Base-by-base conservation (phyloP, 2,888 invertebrate genomes). In the Eledona agricola region DNA sequence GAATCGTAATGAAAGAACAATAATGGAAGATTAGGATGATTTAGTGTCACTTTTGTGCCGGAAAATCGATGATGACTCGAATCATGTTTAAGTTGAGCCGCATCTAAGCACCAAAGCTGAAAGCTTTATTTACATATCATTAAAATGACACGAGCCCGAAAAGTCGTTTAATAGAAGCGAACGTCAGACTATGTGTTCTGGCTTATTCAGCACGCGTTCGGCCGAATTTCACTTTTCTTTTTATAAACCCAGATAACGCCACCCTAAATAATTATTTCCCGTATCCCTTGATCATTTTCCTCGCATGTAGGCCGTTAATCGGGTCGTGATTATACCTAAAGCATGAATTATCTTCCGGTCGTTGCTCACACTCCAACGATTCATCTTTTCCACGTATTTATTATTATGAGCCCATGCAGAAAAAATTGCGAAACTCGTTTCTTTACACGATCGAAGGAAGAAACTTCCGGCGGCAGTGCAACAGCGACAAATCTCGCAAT, bases 1-100 rank as follows among this genome's bases (percentile, higher is more conserved):
- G 50, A 46, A 40, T 46, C 28, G 53, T 57, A 57, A 57, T 57
- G 57, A 53, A 53, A 53, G 53, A 50, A 57, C 53, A 53, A 57
- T 57, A 51, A 46, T 22, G 53, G 29, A 54, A 53, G 53, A 57
- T 57, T 54, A 53, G 45, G 40, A 35, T 31, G 53, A 40, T 34
- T 50, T 57, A 53, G 51, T 47, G 40, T 51, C 35, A 17, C 47
- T 29, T 37, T 47, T 47, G 17, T 34, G 35, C 26, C 12, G 25
- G 16, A 26, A 25, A 47, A 35, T 37, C 47, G 29, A 50, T 38
- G 40, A 50, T 37, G 37, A 47, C 34, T 45, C 25, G n/a, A n/a
- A n/a, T n/a, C n/a, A n/a, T 42, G 31, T 49, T 42, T 49, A 29
- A 34, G 40, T 40, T 53, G 43, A 35, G 25, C 32, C 31, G 43